These are phyloP conservation scores for Bryconaethiops microstoma DNA, from an alignment of 2,797 vertebrate genomes.

Conservation along the genomic window DNA sequence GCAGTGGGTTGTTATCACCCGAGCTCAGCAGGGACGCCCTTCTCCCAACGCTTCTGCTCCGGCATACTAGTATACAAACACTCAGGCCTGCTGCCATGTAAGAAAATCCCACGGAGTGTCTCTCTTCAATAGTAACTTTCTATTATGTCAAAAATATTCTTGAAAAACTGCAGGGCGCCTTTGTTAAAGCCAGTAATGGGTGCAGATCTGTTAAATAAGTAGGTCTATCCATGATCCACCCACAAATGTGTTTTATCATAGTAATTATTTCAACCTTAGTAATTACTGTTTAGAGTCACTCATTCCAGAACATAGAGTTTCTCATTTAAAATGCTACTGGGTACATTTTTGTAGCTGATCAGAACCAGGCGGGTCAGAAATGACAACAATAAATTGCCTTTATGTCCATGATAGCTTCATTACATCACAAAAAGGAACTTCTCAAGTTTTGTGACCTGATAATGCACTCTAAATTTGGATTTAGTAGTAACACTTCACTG, in stretches of 20 bases:
- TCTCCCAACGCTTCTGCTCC: conserved; percentile 13
- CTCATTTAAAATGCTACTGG: too few species aligned
- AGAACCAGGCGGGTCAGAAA: background rate
- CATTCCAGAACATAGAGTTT: background rate
- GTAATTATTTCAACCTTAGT: background rate
- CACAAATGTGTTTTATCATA: background rate
- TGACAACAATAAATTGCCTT: too few species aligned
- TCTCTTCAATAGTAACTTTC: background rate
- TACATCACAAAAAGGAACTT: too few species aligned
- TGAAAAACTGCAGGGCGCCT: background rate
- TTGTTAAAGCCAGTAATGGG: background rate
- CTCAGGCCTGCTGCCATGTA: background rate
- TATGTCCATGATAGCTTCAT: too few species aligned
- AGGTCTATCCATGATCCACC: background rate
- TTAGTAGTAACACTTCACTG: too few species aligned
- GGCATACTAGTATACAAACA: background rate
- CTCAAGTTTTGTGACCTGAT: too few species aligned
- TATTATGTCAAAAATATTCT: background rate
- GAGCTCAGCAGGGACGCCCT: conserved; percentile 29
- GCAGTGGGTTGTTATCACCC: conserved; percentile 32
- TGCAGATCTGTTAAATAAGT: background rate
- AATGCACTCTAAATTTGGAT: too few species aligned
- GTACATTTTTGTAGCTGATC: background rate
- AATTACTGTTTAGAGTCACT: background rate
- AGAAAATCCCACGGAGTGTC: background rate